Percentiles rank a stretch among this genome's conserved stretches.
phyloP scores from a whole-genome alignment of 2,797 vertebrate genomes.

The Nyctibius grandis region DNA sequence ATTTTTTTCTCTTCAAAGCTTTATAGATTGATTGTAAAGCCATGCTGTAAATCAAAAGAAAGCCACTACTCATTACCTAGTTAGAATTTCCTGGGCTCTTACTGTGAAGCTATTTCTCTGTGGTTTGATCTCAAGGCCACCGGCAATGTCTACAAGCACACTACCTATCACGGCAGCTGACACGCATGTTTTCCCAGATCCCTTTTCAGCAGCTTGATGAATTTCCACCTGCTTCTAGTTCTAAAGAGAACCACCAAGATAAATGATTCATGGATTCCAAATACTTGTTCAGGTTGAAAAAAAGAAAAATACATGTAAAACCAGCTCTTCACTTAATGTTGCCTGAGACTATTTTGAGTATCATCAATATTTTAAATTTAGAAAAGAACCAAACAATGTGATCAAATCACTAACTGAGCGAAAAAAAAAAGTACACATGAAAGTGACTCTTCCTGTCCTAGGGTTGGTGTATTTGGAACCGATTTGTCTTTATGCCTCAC shows the following conservation, averaged over 20 bases:
- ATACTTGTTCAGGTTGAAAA: background rate
- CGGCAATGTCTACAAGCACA: constrained; percentile 72
- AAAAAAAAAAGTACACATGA: background rate
- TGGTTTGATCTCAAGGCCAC: constrained; percentile 84
- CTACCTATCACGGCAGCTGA: constrained; percentile 71
- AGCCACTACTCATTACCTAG: constrained; percentile 81
- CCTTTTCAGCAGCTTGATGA: constrained; percentile 41
- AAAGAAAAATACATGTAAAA: background rate
- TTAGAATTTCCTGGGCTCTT: constrained; percentile 74
- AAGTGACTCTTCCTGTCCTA: background rate
- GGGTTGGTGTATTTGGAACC: background rate
- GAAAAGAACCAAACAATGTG: background rate
- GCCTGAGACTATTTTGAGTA: background rate
- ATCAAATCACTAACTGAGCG: background rate
- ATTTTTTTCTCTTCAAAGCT: constrained; percentile 69
- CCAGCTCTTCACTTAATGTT: background rate
- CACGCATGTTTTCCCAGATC: constrained; percentile 15
- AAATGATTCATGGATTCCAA: constrained; percentile 36
- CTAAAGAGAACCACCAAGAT: constrained; percentile 46
- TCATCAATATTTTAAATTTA: background rate
- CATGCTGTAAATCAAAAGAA: constrained; percentile 79
- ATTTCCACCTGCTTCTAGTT: constrained; percentile 51
- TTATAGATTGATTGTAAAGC: constrained; percentile 71
- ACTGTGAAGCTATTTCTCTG: constrained; percentile 75
- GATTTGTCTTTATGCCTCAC: background rate